Evolutionary conservation across 92 coral and sea anemone genomes (phyloP), one percentile per base, ranked within the genome.

Genomic region (Porites cylindrica): DNA sequence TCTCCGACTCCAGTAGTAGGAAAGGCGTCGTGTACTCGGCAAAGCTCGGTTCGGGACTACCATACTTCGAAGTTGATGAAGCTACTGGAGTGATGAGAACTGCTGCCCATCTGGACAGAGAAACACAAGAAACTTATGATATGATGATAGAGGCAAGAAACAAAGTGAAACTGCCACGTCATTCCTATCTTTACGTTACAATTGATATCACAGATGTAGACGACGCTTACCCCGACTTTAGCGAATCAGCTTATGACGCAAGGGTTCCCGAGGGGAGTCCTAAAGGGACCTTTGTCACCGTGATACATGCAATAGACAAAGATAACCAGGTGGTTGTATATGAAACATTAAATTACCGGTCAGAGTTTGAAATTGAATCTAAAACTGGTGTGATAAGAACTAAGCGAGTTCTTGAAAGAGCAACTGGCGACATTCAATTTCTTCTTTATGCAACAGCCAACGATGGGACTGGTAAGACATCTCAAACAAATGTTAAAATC

Each of bases 231-330:
- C 98, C 98, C 0, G 91, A 95, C 51, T 95, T 95, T 64, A 56
- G 94, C 10, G 72, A 72, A 66, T 84, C 90, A 19, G 73, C 84
- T 75, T 91, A 90, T 85, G 71, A 21, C 72, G 98, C 94, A 32
- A 56, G 80, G 3, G 93, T 93, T 21, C 91, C 93, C 17, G 94
- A 95, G 86, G 92, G 94, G 63, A 90, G 94, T 77, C 94, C 96
- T 8, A 88, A 79, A 66, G 89, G 68, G 71, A 83, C 96, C 8
- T 95, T 95, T 93, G 98, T 95, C 76, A 89, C 91, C 11, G 84
- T 79, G 1, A 80, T 95, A 29, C 89, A 88, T 43, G 98, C 98
- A 10, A 85, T 90, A 43, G 98, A 95, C 77, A 61, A 76, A 68
- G 98, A 95, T 54, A 72, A 86, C 18, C 84, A 79, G 5, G 64